These are phyloP conservation scores for Drosophila littoralis DNA, from an alignment of 1,140 invertebrate genomes.

Conservation along the genomic window DNA sequence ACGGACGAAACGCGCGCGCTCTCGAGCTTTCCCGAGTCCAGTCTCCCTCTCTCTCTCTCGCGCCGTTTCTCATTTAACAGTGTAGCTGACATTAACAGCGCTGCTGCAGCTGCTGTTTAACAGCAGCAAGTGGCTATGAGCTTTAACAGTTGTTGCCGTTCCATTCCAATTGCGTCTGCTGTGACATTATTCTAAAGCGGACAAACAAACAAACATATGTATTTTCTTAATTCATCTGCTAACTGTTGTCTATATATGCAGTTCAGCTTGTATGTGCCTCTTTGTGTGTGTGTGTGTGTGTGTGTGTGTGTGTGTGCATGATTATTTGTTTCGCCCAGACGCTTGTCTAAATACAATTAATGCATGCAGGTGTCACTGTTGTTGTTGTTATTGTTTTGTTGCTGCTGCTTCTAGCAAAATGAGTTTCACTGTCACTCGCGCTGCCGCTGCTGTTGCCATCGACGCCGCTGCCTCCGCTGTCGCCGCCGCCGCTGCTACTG, in stretches of 20 bases:
- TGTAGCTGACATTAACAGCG: constrained; percentile 19
- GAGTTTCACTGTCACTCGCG: constrained; percentile 57
- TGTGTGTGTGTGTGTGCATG: constrained; percentile 8
- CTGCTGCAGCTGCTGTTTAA: constrained; percentile 8
- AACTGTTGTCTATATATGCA: constrained; percentile 7
- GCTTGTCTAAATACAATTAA: constrained; percentile 53
- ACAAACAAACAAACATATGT: constrained; percentile 27
- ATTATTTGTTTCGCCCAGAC: constrained; percentile 45
- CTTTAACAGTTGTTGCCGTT: constrained; percentile 29
- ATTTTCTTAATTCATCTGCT: constrained; percentile 32
- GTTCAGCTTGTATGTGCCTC: neutral
- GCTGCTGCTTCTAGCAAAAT: constrained; percentile 19
- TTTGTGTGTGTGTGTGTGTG: too few species aligned
- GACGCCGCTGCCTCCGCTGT: neutral
- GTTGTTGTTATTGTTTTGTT: constrained; percentile 16
- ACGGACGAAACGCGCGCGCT: neutral
- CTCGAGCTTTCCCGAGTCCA: neutral
- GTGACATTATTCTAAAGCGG: constrained; percentile 35
- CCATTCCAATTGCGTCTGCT: constrained; percentile 33
- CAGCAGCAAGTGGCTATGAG: constrained; percentile 43
- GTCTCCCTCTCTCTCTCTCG: constrained; percentile 3
- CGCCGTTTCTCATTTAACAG: neutral
- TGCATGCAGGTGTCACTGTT: constrained; percentile 42
- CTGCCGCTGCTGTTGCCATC: constrained; percentile 10
- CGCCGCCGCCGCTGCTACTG: constrained; percentile 43